Evolutionary conservation across 2,888 invertebrate species (phyloP).

Genomic region (Hoplodrina blanda): DNA sequence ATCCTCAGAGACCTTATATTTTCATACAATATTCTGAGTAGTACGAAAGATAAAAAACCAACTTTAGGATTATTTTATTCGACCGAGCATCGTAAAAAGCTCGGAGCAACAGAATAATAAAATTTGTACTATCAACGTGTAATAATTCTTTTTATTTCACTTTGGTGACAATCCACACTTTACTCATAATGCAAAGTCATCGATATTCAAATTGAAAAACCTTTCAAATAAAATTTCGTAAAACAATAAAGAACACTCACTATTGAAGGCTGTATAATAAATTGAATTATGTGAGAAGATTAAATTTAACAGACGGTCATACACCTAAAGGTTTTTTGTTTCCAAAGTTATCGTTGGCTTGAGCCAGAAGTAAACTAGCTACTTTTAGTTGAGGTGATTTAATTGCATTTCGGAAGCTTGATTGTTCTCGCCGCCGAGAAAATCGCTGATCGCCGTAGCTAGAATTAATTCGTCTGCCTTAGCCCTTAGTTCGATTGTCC

Average conservation of each 20-base stretch:
- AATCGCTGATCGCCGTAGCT: neutral
- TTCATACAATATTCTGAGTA: slow-evolving; percentile 23
- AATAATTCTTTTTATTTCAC: slow-evolving; percentile 26
- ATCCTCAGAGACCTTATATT: slow-evolving; percentile 7
- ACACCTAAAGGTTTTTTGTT: neutral
- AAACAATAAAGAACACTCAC: neutral
- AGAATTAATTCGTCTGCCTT: neutral
- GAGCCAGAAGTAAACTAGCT: neutral
- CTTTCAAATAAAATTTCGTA: slow-evolving; percentile 19
- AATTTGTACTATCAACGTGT: slow-evolving; percentile 14
- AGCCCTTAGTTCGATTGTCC: neutral
- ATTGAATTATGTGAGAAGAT: slow-evolving; percentile 10
- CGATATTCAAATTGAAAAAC: slow-evolving; percentile 36
- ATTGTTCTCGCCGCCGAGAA: no score
- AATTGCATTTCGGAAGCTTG: neutral
- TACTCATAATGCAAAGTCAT: slow-evolving; percentile 8
- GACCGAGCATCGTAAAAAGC: slow-evolving; percentile 32
- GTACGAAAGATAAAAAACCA: slow-evolving; percentile 25
- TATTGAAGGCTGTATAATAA: slow-evolving; percentile 6
- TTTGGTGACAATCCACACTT: slow-evolving; percentile 20
- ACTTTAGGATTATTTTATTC: slow-evolving; percentile 35
- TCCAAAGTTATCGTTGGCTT: neutral
- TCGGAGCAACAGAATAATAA: slow-evolving; percentile 42
- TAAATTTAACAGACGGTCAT: slow-evolving; percentile 2
- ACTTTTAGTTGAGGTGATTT: neutral